Evolutionary conservation across 2,113 vertebrate genomes (phyloP), one percentile per base, ranked within the genome.

Genomic region (Pungitius pungitius): DNA sequence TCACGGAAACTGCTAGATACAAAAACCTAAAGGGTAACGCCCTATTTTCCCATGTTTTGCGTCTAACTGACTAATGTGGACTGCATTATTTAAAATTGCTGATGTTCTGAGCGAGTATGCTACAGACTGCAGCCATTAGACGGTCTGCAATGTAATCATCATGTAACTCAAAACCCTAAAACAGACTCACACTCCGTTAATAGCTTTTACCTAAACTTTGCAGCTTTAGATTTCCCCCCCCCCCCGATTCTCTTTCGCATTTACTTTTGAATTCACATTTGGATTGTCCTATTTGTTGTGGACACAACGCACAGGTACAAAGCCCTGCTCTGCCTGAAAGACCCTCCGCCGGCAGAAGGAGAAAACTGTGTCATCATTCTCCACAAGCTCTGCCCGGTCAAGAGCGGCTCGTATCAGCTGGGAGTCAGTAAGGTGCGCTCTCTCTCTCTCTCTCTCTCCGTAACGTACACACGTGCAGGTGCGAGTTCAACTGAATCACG

Each of bases 341-440:
- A 93, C 10, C 81, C 83, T 2, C 92, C 96, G 26, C 92, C 95
- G 27, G 92, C 95, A 10, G 95, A 94, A 0, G 96, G 96, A 10
- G 87, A 96, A 82, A 95, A 94, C 88, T 99, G 97, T 0, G 92
- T 96, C 66, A 88, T 83, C 0, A 93, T 99, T 93, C 93, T 99
- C 78, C 94, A 93, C 81, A 96, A 92, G 76, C 94, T 99, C 20
- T 95, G 95, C 59, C 93, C 94, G 0, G 92, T 96, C 69, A 94
- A 83, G 77, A 92, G 75, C 6, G 90, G 86, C 63, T 94, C 94
- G 72, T 99, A 94, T 82, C 94, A 96, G 1, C 92, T 98, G 0
- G 98, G 97, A 0, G 90, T 97, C 86, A 97, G 92, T 82, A 99
- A 99, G 95, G 98, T 98, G 79, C 88, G 89, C 15, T 9, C 3